Evolutionary conservation across 2,797 vertebrate species (phyloP).

Genomic region (Catamblyrhynchus diadema): DNA sequence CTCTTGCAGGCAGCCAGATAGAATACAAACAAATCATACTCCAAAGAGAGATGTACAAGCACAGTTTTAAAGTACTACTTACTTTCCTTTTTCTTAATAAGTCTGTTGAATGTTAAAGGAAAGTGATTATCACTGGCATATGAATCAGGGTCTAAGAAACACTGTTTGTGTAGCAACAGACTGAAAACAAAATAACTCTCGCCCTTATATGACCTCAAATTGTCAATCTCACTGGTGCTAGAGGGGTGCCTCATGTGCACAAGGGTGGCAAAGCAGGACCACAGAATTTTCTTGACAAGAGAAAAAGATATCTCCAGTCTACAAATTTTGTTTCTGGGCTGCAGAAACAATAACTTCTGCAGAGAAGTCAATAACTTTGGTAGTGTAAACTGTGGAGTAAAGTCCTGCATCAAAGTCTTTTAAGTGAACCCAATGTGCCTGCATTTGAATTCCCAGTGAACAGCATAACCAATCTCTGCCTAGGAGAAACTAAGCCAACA

Average conservation of each 20-base stretch:
- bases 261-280: not conserved
- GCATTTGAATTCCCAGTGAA: conserved; percentile 15
- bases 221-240: not conserved
- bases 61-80: not conserved
- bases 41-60: not conserved
- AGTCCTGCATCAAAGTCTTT: not conserved
- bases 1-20: not conserved
- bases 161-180: not conserved
- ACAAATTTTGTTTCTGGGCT: not conserved
- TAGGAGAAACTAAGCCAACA: conserved; percentile 46
- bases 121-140: not conserved
- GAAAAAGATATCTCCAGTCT: not conserved
- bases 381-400: not conserved
- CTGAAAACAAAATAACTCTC: not conserved
- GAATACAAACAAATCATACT: not conserved
- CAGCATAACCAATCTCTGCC: not conserved
- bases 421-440: not conserved
- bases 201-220: not conserved
- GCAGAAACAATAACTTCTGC: too few relatives aligned
- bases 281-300: not conserved
- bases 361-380: not conserved
- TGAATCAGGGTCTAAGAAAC: not conserved
- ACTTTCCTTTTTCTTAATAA: not conserved
- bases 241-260: accelerated
- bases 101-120: not conserved